Evolutionary conservation across 2,797 vertebrate species (phyloP), one percentile per base, ranked within the genome.

Genomic region (Merluccius polli): DNA sequence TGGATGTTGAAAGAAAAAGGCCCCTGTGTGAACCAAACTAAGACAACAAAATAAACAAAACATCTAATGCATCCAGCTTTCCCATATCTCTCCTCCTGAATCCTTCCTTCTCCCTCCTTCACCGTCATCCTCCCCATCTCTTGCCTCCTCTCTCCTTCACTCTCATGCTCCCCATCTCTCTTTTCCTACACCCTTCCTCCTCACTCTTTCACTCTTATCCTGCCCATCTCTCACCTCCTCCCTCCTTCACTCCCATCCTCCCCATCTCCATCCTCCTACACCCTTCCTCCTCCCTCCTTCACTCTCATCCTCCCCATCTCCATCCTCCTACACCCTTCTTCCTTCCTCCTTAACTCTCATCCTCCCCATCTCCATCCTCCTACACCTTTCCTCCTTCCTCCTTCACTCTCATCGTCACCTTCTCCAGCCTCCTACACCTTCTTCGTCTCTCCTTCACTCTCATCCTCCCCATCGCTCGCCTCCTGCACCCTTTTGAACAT

Each of bases 161-260:
- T 48, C 44, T 48, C 44, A 18, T 48, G 31, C 35, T 18, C 16
- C 74, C 73, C 15, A 18, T 52, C 48, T 4, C 48, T 52, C 82
- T 85, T 82, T 29, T 68, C 72, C 13, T 29, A 7, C 38, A 16
- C 8, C 33, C 68, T 48, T 6, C 48, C 35, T 18, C 16, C 3
- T 70, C 69, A 36, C 30, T 71, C 69, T 76, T 76, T 81, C 30
- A 73, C 12, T 38, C 52, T 74, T 73, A 11, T 24, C 83, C 73
- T 73, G 74, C 74, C 73, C 15, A 18, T 52, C 48, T 4, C 48
- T 52, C 82, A 84, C 83, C 35, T 68, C 72, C 13, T 29, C 12
- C 38, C 11, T 13, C 33, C 68, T 48, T 6, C n/a, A n/a, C n/a
- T n/a, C n/a, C 59, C 3, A 15, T 65, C 18, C 10, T 11, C 63